Evolutionary conservation across 2,113 vertebrate species (phyloP).

Genomic region (Hypocryptadius cinnamomeus): DNA sequence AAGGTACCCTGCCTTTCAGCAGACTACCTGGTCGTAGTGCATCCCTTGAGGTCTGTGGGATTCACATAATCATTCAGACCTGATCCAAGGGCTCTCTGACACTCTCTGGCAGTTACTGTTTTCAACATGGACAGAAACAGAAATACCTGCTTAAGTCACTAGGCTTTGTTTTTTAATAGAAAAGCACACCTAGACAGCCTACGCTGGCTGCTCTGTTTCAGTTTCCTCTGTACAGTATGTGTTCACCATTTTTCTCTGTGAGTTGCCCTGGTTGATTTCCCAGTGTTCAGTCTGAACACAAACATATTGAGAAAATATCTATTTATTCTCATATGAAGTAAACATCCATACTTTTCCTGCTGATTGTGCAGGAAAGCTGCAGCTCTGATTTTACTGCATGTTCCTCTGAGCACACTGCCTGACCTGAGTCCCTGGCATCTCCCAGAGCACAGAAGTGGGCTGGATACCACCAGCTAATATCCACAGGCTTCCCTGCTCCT

Average conservation of each 20-base stretch:
- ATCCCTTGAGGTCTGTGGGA: background rate
- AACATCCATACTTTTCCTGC: background rate
- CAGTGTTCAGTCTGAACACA: background rate
- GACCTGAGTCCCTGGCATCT: background rate
- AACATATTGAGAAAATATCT: background rate
- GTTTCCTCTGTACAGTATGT: background rate
- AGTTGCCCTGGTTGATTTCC: background rate
- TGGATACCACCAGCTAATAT: background rate
- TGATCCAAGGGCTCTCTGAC: background rate
- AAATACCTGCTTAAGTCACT: background rate
- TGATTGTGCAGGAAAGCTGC: background rate
- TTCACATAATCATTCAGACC: background rate
- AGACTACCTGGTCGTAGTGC: background rate
- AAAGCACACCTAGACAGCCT: background rate
- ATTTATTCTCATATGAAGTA: constrained; percentile 24
- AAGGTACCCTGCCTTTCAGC: background rate
- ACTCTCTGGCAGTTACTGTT: background rate
- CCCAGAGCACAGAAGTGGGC: background rate
- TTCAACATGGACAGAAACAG: background rate
- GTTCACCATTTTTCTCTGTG: background rate
- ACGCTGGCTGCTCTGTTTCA: background rate
- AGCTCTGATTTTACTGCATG: background rate
- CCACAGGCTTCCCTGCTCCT: background rate
- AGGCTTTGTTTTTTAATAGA: constrained; percentile 16
- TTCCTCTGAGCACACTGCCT: background rate